Evolutionary conservation across 2,888 invertebrate species (phyloP).

Genomic region (Ophion costatus): DNA sequence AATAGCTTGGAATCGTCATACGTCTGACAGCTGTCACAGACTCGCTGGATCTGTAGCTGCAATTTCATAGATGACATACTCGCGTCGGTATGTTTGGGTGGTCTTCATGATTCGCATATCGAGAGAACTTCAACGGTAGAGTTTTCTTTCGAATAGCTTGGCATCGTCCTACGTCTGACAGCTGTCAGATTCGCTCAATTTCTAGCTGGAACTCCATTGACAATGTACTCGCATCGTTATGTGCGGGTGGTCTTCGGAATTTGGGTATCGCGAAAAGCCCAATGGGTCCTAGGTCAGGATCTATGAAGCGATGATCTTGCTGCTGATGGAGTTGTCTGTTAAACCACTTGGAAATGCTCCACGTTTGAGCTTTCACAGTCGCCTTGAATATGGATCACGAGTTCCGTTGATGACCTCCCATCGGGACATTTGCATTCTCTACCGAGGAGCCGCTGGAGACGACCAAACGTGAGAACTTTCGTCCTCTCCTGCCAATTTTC

Average conservation of each 20-base stretch:
- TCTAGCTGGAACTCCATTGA: too few species aligned
- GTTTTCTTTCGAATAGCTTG: too few species aligned
- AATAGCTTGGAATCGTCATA: neutral
- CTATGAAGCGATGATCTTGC: neutral
- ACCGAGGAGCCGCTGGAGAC: neutral
- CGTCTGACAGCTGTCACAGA: neutral
- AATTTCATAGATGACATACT: neutral
- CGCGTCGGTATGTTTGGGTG: neutral
- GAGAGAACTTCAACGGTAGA: neutral
- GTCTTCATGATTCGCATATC: neutral
- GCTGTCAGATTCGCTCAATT: too few species aligned
- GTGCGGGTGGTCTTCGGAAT: too few species aligned
- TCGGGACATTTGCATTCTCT: neutral
- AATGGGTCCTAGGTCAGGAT: neutral
- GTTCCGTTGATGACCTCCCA: constrained; percentile 4
- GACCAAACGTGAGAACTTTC: neutral
- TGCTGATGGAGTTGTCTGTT: neutral
- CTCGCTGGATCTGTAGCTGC: neutral
- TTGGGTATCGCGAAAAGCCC: too few species aligned
- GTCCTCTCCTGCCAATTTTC: neutral
- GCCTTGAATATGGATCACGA: neutral
- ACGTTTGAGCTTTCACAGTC: neutral
- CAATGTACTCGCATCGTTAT: too few species aligned
- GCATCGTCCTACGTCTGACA: too few species aligned
- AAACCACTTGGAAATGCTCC: neutral